Base-by-base conservation (phyloP, 2,113 vertebrate genomes). In the Dolichotis patagonum region DNA sequence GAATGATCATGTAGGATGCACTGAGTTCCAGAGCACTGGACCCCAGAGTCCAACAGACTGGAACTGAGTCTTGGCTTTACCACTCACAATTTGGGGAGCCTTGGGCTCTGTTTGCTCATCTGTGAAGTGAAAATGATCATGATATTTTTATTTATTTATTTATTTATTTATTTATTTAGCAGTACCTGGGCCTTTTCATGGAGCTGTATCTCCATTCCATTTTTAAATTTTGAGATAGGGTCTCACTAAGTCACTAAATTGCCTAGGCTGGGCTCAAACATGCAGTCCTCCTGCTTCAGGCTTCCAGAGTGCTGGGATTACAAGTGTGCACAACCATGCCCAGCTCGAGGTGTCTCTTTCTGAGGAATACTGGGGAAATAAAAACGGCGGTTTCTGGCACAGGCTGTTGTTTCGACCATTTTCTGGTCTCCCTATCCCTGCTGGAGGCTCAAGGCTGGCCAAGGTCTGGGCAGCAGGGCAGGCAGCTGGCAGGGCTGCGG, bases 401-500 rank as follows among this genome's bases (percentile, higher is more conserved):
- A 78, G 81, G 30, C 28, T 56, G 5, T 7, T 38, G 52, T 63
- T 89, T 41, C 6, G 24, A 75, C 41, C 22, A 38, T 77, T 35
- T 8, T 54, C 41, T 30, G 35, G 2, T 75, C 77, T 73, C 46
- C 3, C 22, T 67, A 56, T 75, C 52, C 84, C 63, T 60, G 12
- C 71, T 32, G 75, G 97, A 99, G 99, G 96, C 97, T 99, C 71
- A 99, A 99, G 95, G 97, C 98, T 77, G 26, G 75, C 13, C 43
- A 78, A 5, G 12, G 26, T 49, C 75, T 78, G n/a, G 26, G 98
- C 67, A 56, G 54, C 54, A 13, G 54, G 17, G 54, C 16, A 16
- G 16, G 54, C 94, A 97, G 24, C 54, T 99, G 93, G 98, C 97
- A 5, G 98, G 98, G 41, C 97, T 98, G 88, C 52, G 97, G 82